phyloP scores from a whole-genome alignment of 2,797 vertebrate genomes.

The Glyptemys insculpta region DNA sequence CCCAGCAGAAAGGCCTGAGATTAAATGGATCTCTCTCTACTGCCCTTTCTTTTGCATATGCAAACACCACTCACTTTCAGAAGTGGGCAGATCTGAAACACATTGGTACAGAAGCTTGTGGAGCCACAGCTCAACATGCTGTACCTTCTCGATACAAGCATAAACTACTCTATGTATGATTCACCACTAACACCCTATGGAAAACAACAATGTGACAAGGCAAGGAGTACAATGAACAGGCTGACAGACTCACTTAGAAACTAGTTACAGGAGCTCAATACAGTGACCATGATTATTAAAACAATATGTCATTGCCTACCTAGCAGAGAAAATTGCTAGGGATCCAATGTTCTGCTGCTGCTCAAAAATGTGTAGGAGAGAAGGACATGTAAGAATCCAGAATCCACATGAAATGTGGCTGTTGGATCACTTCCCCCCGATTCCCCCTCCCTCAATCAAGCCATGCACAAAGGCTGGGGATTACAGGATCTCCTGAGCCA shows the following conservation, averaged over 20 bases:
- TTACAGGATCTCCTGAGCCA: not conserved
- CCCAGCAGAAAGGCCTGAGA: not conserved
- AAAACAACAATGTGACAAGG: slow-evolving; percentile 36
- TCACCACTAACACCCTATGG: slow-evolving; percentile 42
- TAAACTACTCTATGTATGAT: slow-evolving; percentile 60
- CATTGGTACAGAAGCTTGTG: not conserved
- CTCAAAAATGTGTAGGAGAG: not conserved
- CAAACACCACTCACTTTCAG: slow-evolving; percentile 12
- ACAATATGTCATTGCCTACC: not conserved
- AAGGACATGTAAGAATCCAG: not conserved
- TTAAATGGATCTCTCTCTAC: accelerated
- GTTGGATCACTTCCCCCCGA: not conserved
- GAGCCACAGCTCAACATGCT: not conserved
- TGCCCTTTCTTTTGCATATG: not conserved
- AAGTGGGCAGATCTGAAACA: not conserved
- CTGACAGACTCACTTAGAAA: not conserved
- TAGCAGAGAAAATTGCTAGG: not conserved
- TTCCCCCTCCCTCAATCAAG: not conserved
- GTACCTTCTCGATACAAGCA: slow-evolving; percentile 51
- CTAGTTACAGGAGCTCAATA: not conserved
- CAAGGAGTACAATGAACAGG: slow-evolving; percentile 1
- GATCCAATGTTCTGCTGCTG: not conserved
- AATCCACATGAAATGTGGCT: not conserved
- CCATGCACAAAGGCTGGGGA: not conserved
- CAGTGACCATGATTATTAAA: not conserved